Evolutionary conservation across 1,140 invertebrate species (phyloP), one percentile per base, ranked within the genome.

Genomic region (Magallana angulata): DNA sequence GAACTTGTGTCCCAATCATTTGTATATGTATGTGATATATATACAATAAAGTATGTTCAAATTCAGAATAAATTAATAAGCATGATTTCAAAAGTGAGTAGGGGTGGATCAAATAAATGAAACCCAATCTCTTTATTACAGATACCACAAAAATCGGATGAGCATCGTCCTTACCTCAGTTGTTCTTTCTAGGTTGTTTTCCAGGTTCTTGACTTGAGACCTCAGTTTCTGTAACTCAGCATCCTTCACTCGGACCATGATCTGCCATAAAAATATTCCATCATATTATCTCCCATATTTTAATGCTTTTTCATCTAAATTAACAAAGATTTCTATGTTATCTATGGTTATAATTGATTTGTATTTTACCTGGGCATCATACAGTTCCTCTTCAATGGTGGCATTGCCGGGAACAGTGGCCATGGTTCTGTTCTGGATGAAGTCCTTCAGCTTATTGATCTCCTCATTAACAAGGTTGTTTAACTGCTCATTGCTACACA

Each of bases 161-260:
- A 48, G 36, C 36, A 48, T 4, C 5, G 36, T 48, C 85, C 86
- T 85, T 76, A 94, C 93, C 91, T 94, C 93, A 85, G 91, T 92
- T 8, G 89, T 91, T 85, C 92, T 90, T 62, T 94, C 91, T 14
- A 94, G 80, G 81, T 90, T 93, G 83, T 93, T 93, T 68, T 94
- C 91, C 56, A 91, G 81, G 62, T 91, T 92, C 85, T 93, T 94
- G 80, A 92, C 91, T 85, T 94, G 92, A 59, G 90, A 90, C 85
- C 91, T 86, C 14, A 94, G 87, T 83, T 93, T 93, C 90, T 94
- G 92, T 60, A 94, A 87, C 85, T 94, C 93, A 36, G 93, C 90
- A 90, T 94, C 93, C 86, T 94, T 94, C 68, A 94, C 92, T 87
- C 93, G 89, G n/a, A 92, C 90, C 91, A 93, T 92, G 11, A 94